Evolutionary conservation across 2,113 vertebrate genomes (phyloP), one percentile per base, ranked within the genome.

Genomic region (Ctenodactylus gundi): DNA sequence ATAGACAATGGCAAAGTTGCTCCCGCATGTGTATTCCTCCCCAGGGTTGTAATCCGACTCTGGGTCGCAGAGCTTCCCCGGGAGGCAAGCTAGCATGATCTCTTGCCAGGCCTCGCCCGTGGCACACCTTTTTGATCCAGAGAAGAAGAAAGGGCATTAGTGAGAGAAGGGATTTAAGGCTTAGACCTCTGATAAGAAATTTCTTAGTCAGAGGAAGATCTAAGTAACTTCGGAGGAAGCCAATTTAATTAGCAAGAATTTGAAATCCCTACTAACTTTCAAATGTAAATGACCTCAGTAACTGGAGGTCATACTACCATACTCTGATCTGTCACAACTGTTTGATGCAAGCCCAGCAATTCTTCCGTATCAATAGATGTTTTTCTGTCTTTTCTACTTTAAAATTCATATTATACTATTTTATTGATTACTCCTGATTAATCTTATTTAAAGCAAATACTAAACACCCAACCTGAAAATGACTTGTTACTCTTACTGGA

Each of bases 51-150:
- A 99, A 91, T 99, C 99, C 0, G 99, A 99, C 85, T 99, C 99
- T 0, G 99, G 99, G 97, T 99, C 99, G 65, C 99, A 99, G 62
- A 99, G 99, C 85, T 99, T 99, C 17, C 99, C 99, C 0, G 99
- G 98, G 97, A 99, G 98, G 95, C 99, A 99, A 9, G 99, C 99
- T 98, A 99, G 95, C 99, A 99, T 99, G 95, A 99, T 99, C 55
- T 99, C 99, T 95, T 99, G 99, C 99, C 99, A 99, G 18, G 99
- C 99, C 94, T 99, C 99, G 34, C 99, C 99, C 0, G 99, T 99
- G 4, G 99, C 99, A 98, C 99, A 99, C 97, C 99, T 99, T 97
- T 41, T 68, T 15, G 11, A 17, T 17, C 0, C 65, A 94, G 62
- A 46, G 65, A 29, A 77, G 65, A 29, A 77, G 53, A 75, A 75